Percentiles rank a stretch among this genome's conserved stretches.
Conservation (phyloP, 2,888 invertebrate species). For the Drosophila fulvimacula region DNA sequence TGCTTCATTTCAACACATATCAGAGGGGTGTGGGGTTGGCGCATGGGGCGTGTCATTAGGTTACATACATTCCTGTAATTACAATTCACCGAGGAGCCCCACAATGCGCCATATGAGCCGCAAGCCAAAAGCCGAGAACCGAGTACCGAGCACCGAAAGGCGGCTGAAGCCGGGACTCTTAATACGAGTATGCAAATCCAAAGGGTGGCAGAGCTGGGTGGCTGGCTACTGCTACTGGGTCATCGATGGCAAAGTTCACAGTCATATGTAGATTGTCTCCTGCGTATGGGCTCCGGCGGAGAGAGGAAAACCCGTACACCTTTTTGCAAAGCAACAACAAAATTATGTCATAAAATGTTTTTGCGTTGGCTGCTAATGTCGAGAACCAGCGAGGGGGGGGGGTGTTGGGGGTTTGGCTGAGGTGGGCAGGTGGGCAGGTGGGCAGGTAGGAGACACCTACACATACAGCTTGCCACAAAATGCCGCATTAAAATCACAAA, state of each 20-base stretch:
- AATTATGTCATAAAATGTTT: slow-evolving; percentile 78
- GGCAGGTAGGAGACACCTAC: slow-evolving; percentile 1
- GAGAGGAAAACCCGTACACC: slow-evolving; percentile 33
- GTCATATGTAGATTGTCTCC: slow-evolving; percentile 48
- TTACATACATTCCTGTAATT: slow-evolving; percentile 77
- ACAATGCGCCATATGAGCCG: slow-evolving; percentile 44
- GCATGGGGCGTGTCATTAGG: slow-evolving; percentile 71
- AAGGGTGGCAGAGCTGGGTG: neutral
- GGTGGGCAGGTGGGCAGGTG: neutral
- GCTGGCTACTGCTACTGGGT: slow-evolving; percentile 26
- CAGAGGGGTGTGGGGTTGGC: slow-evolving; percentile 6
- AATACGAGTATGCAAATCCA: slow-evolving; percentile 46
- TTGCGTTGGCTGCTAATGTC: slow-evolving; percentile 60
- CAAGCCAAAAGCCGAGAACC: slow-evolving; percentile 10
- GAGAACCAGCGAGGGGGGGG: slow-evolving; percentile 12
- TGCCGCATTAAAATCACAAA: slow-evolving; percentile 79
- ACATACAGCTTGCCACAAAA: slow-evolving; percentile 60
- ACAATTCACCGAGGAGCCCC: slow-evolving; percentile 70
- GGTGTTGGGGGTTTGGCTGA: too few relatives aligned
- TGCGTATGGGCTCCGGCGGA: neutral
- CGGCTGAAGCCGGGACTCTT: slow-evolving; percentile 22
- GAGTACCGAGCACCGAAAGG: neutral
- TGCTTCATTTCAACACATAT: slow-evolving; percentile 32
- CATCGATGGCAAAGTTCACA: slow-evolving; percentile 61
- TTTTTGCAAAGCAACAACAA: slow-evolving; percentile 58